Evolutionary conservation across 2,113 vertebrate species (phyloP).

Genomic region (Dasyprocta punctata): DNA sequence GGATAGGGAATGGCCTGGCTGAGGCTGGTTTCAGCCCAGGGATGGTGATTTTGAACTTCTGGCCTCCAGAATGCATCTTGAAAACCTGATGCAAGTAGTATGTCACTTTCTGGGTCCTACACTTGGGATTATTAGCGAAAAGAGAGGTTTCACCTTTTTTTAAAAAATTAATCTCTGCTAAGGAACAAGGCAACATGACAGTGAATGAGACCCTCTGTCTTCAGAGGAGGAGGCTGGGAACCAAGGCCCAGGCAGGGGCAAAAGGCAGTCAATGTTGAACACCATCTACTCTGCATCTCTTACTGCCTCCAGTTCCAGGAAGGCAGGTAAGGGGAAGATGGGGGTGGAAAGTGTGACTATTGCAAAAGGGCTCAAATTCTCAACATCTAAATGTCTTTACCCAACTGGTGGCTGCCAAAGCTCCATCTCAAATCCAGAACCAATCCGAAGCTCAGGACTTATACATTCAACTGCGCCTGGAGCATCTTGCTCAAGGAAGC

Average conservation of each 20-base stretch:
- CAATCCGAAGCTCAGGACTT: neutral
- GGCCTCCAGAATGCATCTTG: neutral
- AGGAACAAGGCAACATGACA: neutral
- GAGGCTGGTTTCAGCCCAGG: neutral
- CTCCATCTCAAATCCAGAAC: neutral
- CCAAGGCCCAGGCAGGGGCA: neutral
- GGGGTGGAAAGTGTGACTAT: neutral
- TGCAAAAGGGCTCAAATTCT: neutral
- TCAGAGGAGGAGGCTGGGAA: neutral
- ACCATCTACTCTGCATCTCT: neutral
- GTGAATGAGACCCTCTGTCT: neutral
- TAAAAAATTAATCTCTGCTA: neutral
- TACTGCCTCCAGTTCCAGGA: neutral
- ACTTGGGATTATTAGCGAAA: neutral
- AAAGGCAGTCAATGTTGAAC: neutral
- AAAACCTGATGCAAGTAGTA: neutral
- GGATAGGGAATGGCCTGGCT: accelerated
- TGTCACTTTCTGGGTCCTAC: neutral
- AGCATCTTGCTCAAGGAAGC: neutral
- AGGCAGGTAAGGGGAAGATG: neutral
- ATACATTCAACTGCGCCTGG: neutral
- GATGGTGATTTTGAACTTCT: neutral
- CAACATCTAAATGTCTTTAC: neutral
- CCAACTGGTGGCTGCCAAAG: neutral
- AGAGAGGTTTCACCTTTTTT: too few relatives aligned